Conservation (phyloP, 1,140 invertebrate species). For the Drosophila carrolli region DNA sequence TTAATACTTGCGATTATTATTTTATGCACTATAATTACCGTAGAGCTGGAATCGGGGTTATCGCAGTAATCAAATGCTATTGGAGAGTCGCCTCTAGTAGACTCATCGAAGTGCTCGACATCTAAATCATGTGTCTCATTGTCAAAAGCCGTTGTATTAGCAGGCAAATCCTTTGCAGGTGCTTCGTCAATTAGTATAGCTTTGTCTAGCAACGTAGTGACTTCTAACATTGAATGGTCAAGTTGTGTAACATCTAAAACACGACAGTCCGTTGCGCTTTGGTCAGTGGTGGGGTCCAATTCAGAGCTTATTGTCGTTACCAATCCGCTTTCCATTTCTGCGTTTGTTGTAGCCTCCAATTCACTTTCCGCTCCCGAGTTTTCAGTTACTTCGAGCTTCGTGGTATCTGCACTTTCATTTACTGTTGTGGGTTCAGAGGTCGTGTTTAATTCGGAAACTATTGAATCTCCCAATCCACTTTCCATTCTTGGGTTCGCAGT, state of each 20-base stretch:
- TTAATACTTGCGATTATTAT: background rate
- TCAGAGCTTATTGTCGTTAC: background rate
- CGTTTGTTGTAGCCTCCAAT: background rate
- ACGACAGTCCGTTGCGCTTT: background rate
- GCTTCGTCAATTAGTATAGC: constrained; percentile 18
- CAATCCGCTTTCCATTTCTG: constrained; percentile 5
- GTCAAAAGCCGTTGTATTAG: background rate
- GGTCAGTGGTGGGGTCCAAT: background rate
- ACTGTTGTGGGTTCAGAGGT: background rate
- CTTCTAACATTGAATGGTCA: constrained; percentile 5
- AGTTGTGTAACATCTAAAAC: constrained; percentile 1
- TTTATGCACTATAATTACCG: constrained; percentile 1
- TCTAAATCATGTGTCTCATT: background rate
- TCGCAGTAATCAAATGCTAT: background rate
- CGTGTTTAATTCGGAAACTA: background rate
- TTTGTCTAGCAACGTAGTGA: background rate
- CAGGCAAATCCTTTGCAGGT: background rate
- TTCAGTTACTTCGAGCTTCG: background rate
- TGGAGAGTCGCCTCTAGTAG: background rate
- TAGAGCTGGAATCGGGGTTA: constrained; percentile 2
- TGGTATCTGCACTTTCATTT: background rate
- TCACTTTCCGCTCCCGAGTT: background rate
- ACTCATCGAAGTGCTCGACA: background rate
- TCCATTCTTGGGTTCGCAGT: background rate
- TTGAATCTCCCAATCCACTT: background rate